Evolutionary conservation across 2,113 vertebrate species (phyloP).

Genomic region (Alexandromys fortis): DNA sequence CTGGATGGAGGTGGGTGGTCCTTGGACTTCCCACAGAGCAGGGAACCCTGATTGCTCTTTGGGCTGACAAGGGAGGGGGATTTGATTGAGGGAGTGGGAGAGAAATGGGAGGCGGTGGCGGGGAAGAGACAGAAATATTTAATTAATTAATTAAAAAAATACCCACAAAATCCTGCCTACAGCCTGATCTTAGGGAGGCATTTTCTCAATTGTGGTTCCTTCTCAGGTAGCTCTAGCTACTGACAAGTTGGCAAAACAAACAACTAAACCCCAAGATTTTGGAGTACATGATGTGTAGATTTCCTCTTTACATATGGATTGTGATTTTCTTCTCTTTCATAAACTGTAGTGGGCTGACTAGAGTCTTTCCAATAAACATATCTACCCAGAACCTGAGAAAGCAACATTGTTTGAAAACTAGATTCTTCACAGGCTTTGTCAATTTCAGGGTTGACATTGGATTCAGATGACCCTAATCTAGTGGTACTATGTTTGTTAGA

Average conservation of each 20-base stretch:
- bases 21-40: no score
- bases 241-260: background rate
- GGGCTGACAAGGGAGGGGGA: no score
- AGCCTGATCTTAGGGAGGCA: background rate
- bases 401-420: slow-evolving; percentile 15
- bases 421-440: background rate
- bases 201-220: background rate
- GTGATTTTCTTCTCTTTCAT: background rate
- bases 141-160: background rate
- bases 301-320: background rate
- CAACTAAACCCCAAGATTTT: background rate
- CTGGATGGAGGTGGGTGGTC: no score
- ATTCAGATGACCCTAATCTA: background rate
- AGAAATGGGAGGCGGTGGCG: no score
- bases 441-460: background rate
- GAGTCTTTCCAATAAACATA: background rate
- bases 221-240: background rate
- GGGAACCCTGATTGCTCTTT: no score
- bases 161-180: no score
- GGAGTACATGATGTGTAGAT: background rate
- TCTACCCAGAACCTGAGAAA: background rate
- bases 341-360: background rate
- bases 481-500: background rate
- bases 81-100: no score
- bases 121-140: no score